phyloP scores from a whole-genome alignment of 2,888 invertebrate species.

The Frankliniella intonsa region DNA sequence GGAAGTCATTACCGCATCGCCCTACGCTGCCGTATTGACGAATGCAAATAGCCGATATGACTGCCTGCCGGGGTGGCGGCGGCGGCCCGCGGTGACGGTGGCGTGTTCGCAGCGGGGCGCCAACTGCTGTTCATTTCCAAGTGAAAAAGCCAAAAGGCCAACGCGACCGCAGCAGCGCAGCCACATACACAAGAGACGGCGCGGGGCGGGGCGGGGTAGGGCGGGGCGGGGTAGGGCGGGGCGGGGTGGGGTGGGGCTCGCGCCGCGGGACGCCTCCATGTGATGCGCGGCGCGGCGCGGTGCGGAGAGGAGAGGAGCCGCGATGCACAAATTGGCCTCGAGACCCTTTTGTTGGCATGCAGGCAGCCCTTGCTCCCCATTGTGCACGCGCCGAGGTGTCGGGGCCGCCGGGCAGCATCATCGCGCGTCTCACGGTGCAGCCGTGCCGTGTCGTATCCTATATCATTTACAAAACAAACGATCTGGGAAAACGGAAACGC shows the following conservation, averaged over 20 bases:
- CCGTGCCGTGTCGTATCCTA: background rate
- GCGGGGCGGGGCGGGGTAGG: background rate
- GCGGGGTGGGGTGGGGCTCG: background rate
- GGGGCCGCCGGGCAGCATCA: background rate
- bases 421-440: background rate
- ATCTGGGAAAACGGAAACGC: background rate
- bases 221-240: too few relatives aligned
- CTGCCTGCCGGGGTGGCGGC: too few relatives aligned
- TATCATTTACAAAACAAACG: background rate
- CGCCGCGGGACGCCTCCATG: constrained; percentile 7
- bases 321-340: constrained; percentile 3
- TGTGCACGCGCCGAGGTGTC: constrained; percentile 13
- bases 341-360: background rate
- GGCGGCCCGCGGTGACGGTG: too few relatives aligned
- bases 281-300: background rate
- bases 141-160: background rate
- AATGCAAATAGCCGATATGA: too few relatives aligned
- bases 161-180: background rate
- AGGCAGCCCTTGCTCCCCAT: constrained; percentile 8
- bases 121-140: background rate
- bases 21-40: too few relatives aligned
- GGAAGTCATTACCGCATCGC: too few relatives aligned
- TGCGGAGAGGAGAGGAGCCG: background rate
- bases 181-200: background rate
- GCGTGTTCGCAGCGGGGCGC: background rate